Conservation (phyloP, 2,797 vertebrate species). For the Okamejei kenojei region DNA sequence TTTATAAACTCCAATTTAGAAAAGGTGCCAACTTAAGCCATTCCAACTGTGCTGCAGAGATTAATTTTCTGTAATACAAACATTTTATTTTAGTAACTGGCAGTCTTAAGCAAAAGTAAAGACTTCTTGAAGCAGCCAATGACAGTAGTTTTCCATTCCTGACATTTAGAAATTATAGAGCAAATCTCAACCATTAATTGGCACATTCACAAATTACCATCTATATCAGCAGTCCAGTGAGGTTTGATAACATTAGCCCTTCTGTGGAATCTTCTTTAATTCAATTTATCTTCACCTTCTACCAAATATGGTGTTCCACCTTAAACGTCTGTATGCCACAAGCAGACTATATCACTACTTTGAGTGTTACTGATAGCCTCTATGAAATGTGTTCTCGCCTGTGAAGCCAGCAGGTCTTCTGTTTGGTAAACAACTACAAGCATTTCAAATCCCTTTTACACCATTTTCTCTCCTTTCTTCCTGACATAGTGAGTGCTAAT, state of each 20-base stretch:
- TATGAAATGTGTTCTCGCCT: background rate
- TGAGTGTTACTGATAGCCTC: background rate
- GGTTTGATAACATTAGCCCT: conserved; percentile 29
- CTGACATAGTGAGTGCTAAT: conserved; percentile 55
- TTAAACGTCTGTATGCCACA: background rate
- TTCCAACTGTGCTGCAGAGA: background rate
- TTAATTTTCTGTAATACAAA: background rate
- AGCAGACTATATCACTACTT: background rate
- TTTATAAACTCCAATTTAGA: background rate
- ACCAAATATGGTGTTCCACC: background rate
- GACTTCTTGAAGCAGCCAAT: background rate
- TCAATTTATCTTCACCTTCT: conserved; percentile 27
- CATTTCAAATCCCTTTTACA: conserved; percentile 21
- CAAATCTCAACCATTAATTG: background rate
- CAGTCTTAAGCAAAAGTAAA: conserved; percentile 9
- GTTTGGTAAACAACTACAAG: conserved; percentile 12
- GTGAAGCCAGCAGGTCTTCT: background rate
- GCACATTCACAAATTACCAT: background rate
- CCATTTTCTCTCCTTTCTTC: background rate
- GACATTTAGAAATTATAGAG: background rate
- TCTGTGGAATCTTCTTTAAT: conserved; percentile 33
- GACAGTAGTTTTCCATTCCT: background rate
- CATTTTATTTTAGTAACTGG: background rate
- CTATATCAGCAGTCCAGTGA: background rate
- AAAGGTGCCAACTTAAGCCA: background rate